Conservation (phyloP, 2,113 vertebrate genomes). For the Brachypodius melanocephalos region DNA sequence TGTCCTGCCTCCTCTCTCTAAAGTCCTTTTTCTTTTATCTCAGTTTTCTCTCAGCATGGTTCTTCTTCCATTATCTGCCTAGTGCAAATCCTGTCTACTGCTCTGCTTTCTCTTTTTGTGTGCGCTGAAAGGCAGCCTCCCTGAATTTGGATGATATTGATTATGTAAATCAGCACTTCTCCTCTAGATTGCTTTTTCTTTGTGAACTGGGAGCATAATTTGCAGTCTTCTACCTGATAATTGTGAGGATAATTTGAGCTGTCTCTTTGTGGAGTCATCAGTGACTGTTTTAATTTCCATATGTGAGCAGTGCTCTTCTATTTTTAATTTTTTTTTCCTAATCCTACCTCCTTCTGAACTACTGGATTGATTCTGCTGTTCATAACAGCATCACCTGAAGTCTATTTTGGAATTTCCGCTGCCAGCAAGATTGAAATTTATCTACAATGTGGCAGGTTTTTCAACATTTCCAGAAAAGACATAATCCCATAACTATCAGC, state of each 20-base stretch:
- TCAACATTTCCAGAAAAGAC: constrained; percentile 42
- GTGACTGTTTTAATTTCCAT: constrained; percentile 73
- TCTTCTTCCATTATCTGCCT: constrained; percentile 56
- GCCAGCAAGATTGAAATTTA: constrained; percentile 38
- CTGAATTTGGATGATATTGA: constrained; percentile 69
- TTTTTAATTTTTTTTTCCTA: constrained; percentile 24
- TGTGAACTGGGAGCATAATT: constrained; percentile 72
- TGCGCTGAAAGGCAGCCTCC: constrained; percentile 52
- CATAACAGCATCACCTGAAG: constrained; percentile 45
- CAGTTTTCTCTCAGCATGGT: constrained; percentile 12
- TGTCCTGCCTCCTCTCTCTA: constrained; percentile 12
- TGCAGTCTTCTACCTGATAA: constrained; percentile 65
- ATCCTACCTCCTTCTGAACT: constrained; percentile 49
- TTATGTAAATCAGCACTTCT: constrained; percentile 74
- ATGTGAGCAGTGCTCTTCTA: constrained; percentile 22
- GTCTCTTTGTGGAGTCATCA: constrained; percentile 69
- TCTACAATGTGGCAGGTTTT: constrained; percentile 51
- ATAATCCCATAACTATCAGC: constrained; percentile 30
- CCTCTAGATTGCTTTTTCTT: constrained; percentile 74
- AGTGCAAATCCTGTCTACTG: constrained; percentile 39
- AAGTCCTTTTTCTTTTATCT: constrained; percentile 40
- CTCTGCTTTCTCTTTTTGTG: constrained; percentile 44
- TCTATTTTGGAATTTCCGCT: constrained; percentile 34
- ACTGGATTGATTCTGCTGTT: constrained; percentile 55
- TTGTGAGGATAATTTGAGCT: constrained; percentile 72